These are phyloP conservation scores for Antedon mediterranea DNA, from an alignment of 53 echinoderm and acorn worm species.

Conservation along the genomic window DNA sequence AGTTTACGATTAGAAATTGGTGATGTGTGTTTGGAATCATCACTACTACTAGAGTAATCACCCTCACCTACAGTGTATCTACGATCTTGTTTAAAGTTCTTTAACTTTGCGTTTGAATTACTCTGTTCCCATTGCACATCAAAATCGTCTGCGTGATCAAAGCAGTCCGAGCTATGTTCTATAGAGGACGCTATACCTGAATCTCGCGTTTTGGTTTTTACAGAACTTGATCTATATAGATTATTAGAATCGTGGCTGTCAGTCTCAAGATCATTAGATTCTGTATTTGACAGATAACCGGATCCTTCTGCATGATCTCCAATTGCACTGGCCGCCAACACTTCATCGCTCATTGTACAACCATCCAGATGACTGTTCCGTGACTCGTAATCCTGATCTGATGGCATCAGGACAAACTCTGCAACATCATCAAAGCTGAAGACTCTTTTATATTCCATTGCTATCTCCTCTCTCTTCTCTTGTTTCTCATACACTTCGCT, in stretches of 20 bases:
- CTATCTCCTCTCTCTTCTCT: constrained; percentile 47
- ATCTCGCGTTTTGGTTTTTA: not conserved
- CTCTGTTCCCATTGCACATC: not conserved
- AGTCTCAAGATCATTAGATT: not conserved
- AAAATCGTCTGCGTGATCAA: not conserved
- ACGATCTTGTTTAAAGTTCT: not conserved
- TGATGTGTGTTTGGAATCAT: not conserved
- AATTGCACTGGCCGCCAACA: not conserved
- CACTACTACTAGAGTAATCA: not conserved
- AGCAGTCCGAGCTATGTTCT: not conserved
- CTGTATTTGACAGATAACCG: not conserved
- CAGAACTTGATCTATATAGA: not conserved
- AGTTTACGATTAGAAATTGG: not conserved
- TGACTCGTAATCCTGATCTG: not conserved
- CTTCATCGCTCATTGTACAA: not conserved
- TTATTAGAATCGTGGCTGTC: not conserved
- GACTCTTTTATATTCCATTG: constrained; percentile 29
- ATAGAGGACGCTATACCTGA: not conserved
- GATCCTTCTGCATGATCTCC: not conserved
- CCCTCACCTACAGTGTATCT: not conserved
- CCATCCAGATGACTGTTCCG: not conserved
- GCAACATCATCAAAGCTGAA: not conserved
- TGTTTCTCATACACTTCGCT: constrained; percentile 79
- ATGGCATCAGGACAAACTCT: not conserved
- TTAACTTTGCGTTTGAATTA: not conserved